Evolutionary conservation across 2,797 vertebrate species (phyloP), one percentile per base, ranked within the genome.

Genomic region (Periophthalmus magnuspinnatus): DNA sequence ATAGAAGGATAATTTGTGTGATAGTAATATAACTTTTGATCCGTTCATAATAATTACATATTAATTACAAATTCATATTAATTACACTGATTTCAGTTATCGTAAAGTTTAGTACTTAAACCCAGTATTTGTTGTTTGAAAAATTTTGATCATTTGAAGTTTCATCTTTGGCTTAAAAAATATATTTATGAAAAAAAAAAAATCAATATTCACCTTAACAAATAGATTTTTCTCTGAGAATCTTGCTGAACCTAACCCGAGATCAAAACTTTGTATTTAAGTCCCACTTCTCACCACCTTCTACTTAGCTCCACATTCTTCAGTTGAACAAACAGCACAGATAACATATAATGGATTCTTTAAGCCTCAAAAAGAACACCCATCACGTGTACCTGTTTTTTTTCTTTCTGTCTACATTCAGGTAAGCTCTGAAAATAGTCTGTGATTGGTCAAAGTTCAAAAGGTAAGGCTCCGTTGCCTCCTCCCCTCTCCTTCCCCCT

Each of bases 391-490:
- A 24, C 55, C 54, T 50, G 3, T 41, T 56, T 41, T 41, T 19
- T 17, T 0, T 50, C 73, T 66, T 67, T 70, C 74, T 70, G 48
- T 36, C 55, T 65, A 2, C 70, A 62, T 60, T 75, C 85, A 93
- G 91, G 91, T 93, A 79, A 76, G 71, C 69, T 32, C 7, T 56
- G 45, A 81, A 55, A 65, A 61, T 61, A 10, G 45, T 52, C 70
- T 82, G 68, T 78, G 75, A 88, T 91, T 92, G 89, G 89, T 82
- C 80, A 79, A 57, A 36, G 71, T 84, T 86, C 61, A 82, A 73
- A 86, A 85, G 88, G 87, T 92, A 85, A 88, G 79, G 69, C 73
- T 63, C 58, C 17, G 6, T 33, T 67, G 69, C 80, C 84, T 82
- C 84, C 86, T 85, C 83, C 81, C 74, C 56, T 58, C 74, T 57